Conservation (phyloP, 2,797 vertebrate genomes). For the Chromobotia macracanthus region DNA sequence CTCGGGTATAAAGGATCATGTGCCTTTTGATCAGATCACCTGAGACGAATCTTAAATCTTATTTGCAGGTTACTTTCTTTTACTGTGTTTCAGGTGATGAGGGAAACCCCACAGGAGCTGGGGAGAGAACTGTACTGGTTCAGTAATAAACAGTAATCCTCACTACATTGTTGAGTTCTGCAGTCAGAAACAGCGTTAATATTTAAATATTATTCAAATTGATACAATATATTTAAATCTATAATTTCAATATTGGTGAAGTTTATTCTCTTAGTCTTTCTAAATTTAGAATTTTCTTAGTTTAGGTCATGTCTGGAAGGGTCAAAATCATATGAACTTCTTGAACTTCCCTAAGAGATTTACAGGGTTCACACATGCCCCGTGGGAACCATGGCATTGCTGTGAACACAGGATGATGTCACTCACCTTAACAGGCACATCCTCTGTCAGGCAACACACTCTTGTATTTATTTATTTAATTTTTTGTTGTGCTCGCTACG, state of each 20-base stretch:
- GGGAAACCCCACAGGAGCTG: background rate
- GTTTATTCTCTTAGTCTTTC: background rate
- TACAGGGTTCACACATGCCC: constrained; percentile 6
- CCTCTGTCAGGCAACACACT: constrained; percentile 16
- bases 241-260: background rate
- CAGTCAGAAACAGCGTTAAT: background rate
- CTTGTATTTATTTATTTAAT: constrained; percentile 51
- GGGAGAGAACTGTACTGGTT: constrained; percentile 1
- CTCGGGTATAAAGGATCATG: background rate
- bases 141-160: background rate
- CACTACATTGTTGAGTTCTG: background rate
- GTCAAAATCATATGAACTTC: no score
- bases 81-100: background rate
- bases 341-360: background rate
- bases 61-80: no score
- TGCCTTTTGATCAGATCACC: background rate
- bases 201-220: background rate
- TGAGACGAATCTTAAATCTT: background rate
- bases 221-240: background rate
- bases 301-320: no score
- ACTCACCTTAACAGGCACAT: constrained; percentile 24
- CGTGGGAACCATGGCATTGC: constrained; percentile 5
- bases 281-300: background rate
- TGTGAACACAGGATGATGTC: constrained; percentile 31
- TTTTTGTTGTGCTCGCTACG: constrained; percentile 40